Base-by-base conservation (phyloP, 2,888 invertebrate species). In the Conops quadrifasciatus region DNA sequence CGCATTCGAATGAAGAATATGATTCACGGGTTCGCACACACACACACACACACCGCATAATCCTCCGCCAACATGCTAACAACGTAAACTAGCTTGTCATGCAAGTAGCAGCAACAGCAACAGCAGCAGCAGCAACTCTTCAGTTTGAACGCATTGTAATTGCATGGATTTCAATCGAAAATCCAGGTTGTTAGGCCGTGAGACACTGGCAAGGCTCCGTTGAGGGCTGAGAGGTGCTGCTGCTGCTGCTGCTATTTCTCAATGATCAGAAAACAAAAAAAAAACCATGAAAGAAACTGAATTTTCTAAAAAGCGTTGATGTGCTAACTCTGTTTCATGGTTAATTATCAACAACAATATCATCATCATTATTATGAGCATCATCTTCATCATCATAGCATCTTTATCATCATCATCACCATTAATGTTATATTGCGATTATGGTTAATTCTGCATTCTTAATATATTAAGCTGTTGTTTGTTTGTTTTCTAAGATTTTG, bases 61-160 rank as follows among this genome's bases (percentile, higher is more conserved):
- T 71, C 73, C 72, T 70, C 60, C 43, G 69, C 49, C 49, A 43
- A 65, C n/a, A n/a, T 56, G 21, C 45, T 7, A 36, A 36, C 36
- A 36, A 4, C 36, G 9, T 36, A 28, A 15, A 16, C 58, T 26
- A 16, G 28, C 58, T 26, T 58, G 28, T 26, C 58, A 28, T 24
- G 2, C 4, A 36, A 36, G 36, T 9, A 36, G 9, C 36, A 9
- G 36, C 36, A 36, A 36, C 36, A 36, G 9, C 36, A 36, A 36
- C 36, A 36, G 36, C 36, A 36, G 9, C 28, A 28, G 28, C 36
- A 36, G 9, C 66, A 43, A 36, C 66, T 58, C 56, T 66, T 26
- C 58, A 67, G 45, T 56, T 67, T 58, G 58, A 21, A 26, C 45
- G 45, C 58, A 67, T 67, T 67, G 58, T 67, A 58, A 58, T 45